A percentile compares a stretch with the other conserved stretches of the same genome.
Evolutionary conservation across 2,797 vertebrate species (phyloP).

Genomic region (Sebastes trivittatus): DNA sequence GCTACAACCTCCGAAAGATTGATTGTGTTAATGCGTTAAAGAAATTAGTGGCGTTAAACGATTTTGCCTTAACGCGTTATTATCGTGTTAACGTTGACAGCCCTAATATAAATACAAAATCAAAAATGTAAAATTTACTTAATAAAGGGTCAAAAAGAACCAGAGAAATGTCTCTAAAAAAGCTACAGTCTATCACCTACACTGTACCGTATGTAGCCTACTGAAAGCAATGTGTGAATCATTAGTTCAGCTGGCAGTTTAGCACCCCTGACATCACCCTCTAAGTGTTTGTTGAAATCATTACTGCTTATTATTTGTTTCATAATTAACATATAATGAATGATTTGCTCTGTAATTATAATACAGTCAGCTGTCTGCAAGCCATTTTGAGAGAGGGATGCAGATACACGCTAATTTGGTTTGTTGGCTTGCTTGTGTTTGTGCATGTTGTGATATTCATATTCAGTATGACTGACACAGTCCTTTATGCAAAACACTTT

Average conservation of each 20-base stretch:
- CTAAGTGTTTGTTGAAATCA: constrained; percentile 27
- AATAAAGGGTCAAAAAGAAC: background rate
- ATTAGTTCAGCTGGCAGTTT: background rate
- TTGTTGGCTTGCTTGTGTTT: background rate
- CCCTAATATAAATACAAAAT: background rate
- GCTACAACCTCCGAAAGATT: too few species aligned
- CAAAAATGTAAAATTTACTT: background rate
- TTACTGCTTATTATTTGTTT: constrained; percentile 37
- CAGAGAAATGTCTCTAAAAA: background rate
- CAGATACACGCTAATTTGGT: constrained; percentile 1
- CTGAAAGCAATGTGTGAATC: constrained; percentile 7
- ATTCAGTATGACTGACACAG: background rate
- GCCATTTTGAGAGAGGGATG: constrained; percentile 2
- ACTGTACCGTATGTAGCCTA: background rate
- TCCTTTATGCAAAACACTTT: background rate
- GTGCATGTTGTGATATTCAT: background rate
- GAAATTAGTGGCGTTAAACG: too few species aligned
- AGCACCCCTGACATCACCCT: background rate
- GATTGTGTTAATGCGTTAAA: too few species aligned
- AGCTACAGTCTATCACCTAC: background rate
- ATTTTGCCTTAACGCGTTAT: too few species aligned
- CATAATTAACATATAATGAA: constrained; percentile 39
- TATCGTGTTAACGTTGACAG: too few species aligned
- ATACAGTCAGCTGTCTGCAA: constrained; percentile 24
- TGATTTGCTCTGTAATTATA: constrained; percentile 31